Base-by-base conservation (phyloP, 2,113 vertebrate genomes). In the Ceratotherium simum region DNA sequence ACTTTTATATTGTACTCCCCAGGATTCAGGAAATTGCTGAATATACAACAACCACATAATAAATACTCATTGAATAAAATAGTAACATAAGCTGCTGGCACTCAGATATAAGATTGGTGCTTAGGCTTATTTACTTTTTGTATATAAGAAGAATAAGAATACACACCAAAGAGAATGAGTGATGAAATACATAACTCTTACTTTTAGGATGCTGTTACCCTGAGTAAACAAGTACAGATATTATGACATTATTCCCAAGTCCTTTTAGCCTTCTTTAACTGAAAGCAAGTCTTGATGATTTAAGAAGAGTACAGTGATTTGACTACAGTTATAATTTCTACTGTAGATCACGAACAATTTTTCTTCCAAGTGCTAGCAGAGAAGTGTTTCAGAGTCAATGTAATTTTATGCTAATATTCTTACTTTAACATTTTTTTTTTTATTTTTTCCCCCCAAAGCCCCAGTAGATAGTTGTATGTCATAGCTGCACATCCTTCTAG, bases 211-310 rank as follows among this genome's bases (percentile, higher is more conserved):
- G 73, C 1, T 75, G 33, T 79, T 83, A 92, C 10, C 17, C 46
- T 67, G 70, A 75, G 62, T 60, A 90, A 92, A 89, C 39, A 92
- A 79, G 51, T n/a, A 72, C 2, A 67, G 42, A 48, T 75, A 42
- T 8, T 86, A 60, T 58, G 65, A 76, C 87, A 86, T 95, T 94
- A 75, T 93, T 89, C 29, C 62, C 46, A 7, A 95, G 70, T 69
- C 20, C 23, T 92, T 79, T 75, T 51, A 91, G 87, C 6, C 25
- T 94, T 76, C 14, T 73, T n/a, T 92, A 80, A 62, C 27, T 83
- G 20, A 91, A n/a, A 76, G 46, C 25, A 88, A 70, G 33, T 79
- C 36, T 90, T 90, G 64, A 33, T 95, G 75, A 83, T 31, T 81
- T 90, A 94, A 73, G 42, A 62, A 75, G 42, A 36, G 20, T 64